Evolutionary conservation across 2,113 vertebrate genomes (phyloP).

Genomic region (Bothrops jararaca): DNA sequence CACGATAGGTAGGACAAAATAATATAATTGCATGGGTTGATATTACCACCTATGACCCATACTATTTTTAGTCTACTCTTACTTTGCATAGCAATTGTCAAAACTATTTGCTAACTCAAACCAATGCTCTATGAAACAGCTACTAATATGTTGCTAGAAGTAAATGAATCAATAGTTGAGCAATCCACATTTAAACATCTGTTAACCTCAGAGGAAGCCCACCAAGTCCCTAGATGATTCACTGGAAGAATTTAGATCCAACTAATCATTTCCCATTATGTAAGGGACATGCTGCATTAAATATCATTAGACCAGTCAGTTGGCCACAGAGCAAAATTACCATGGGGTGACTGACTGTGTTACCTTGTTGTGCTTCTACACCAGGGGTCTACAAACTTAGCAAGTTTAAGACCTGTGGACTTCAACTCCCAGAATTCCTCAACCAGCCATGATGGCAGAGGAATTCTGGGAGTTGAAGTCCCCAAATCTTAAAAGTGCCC

Average conservation of each 20-base stretch:
- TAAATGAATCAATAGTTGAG: neutral
- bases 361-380: neutral
- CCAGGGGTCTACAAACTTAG: too few species aligned
- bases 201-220: neutral
- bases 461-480: too few species aligned
- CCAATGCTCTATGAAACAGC: neutral
- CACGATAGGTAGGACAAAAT: neutral
- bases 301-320: neutral
- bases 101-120: neutral
- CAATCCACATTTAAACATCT: neutral
- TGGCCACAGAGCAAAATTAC: neutral
- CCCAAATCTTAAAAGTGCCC: too few species aligned
- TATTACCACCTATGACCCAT: neutral
- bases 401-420: too few species aligned
- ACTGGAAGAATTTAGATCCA: neutral
- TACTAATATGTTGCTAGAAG: neutral
- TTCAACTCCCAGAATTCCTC: too few species aligned
- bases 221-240: neutral
- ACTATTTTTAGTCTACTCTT: neutral
- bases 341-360: neutral
- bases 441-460: too few species aligned
- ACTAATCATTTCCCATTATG: neutral
- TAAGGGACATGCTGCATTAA: neutral
- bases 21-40: neutral
- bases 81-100: neutral